A percentile compares a stretch with the other conserved stretches of the same genome.
Conservation (phyloP, 2,113 vertebrate genomes). For the Meleagris gallopavo region DNA sequence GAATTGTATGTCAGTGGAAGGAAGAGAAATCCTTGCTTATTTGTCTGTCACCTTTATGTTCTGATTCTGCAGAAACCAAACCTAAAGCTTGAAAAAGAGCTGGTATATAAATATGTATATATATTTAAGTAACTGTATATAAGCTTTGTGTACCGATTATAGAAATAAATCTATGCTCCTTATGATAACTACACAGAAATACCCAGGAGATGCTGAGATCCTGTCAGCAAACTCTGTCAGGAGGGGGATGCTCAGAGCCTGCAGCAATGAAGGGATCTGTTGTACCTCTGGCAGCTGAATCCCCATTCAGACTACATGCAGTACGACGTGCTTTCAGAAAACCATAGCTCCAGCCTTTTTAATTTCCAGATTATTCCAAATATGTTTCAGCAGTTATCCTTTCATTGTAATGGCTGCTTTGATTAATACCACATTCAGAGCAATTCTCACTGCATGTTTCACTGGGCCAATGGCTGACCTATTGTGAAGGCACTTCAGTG, state of each 20-base stretch:
- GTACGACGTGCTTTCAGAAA: background rate
- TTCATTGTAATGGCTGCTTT: slow-evolving; percentile 25
- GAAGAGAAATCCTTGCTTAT: accelerated
- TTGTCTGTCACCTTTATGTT: background rate
- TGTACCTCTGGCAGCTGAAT: background rate
- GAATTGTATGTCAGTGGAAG: background rate
- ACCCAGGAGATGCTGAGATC: background rate
- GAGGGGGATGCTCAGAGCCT: background rate
- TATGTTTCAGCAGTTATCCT: slow-evolving; percentile 2
- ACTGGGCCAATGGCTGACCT: background rate
- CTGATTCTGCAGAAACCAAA: background rate
- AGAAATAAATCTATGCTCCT: background rate
- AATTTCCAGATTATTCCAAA: slow-evolving; percentile 13
- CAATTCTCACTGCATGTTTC: background rate
- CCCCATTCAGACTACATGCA: background rate
- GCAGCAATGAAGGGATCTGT: background rate
- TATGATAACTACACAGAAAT: background rate
- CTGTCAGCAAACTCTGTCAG: background rate
- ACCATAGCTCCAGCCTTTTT: background rate
- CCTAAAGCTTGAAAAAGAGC: background rate
- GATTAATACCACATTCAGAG: slow-evolving; percentile 42
- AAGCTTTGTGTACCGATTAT: background rate
- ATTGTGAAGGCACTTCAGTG: background rate
- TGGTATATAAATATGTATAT: too few relatives aligned
- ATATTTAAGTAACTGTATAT: background rate